Conservation (phyloP, 2,888 invertebrate genomes). For the Rhagonycha fulva region DNA sequence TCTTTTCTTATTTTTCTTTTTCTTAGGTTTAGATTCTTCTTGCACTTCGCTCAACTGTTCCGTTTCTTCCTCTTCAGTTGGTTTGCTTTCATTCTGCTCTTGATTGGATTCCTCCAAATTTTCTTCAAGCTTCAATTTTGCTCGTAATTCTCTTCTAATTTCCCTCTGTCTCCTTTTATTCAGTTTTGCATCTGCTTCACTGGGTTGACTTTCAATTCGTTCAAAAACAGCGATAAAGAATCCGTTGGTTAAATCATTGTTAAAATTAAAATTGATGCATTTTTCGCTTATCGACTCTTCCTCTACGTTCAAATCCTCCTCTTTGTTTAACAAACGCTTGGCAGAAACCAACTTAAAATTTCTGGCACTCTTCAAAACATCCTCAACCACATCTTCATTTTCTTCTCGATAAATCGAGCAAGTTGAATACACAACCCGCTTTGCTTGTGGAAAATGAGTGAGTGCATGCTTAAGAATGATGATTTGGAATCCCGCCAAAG, state of each 20-base stretch:
- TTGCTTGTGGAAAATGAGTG: constrained; percentile 78
- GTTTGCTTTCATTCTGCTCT: not conserved
- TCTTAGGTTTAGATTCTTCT: not conserved
- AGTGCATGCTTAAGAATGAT: constrained; percentile 87
- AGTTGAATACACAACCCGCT: constrained; percentile 92
- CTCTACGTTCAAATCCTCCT: constrained; percentile 67
- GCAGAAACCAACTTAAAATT: constrained; percentile 68
- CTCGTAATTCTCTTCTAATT: not conserved
- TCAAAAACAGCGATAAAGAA: constrained; percentile 95
- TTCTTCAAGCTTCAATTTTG: not conserved
- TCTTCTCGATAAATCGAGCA: constrained; percentile 90
- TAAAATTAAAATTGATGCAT: constrained; percentile 79
- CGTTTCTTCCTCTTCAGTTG: not conserved
- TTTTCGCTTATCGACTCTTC: constrained; percentile 66
- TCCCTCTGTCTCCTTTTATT: constrained; percentile 18
- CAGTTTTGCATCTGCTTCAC: constrained; percentile 15
- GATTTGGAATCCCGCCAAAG: constrained; percentile 78
- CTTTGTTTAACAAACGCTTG: constrained; percentile 66
- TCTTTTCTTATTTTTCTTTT: not conserved
- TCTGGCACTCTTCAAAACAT: constrained; percentile 63
- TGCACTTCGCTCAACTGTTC: not conserved
- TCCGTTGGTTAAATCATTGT: constrained; percentile 84
- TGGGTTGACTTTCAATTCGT: constrained; percentile 16
- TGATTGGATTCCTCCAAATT: not conserved
- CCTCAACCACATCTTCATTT: constrained; percentile 88